These are phyloP conservation scores for Caiman crocodilus DNA, from an alignment of 2,797 vertebrate species.

Conservation along the genomic window DNA sequence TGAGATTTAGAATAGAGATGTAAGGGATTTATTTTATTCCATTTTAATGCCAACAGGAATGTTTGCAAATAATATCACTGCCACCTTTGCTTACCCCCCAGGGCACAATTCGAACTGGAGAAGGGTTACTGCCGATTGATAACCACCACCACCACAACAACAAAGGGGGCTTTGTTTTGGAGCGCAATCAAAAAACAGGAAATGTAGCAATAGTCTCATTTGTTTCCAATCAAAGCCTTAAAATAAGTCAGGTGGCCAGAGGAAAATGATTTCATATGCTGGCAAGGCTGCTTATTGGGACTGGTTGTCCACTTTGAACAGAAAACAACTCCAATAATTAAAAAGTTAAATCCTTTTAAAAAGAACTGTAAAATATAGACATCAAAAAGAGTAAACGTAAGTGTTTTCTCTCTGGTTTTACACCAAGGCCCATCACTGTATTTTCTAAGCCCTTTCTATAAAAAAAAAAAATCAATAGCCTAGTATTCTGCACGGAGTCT, in stretches of 20 bases:
- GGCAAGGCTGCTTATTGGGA: slow-evolving; percentile 18
- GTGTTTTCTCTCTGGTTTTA: background rate
- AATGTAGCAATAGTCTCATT: background rate
- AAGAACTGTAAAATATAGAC: background rate
- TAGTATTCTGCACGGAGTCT: background rate
- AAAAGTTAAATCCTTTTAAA: background rate
- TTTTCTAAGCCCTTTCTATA: background rate
- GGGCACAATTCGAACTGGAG: background rate
- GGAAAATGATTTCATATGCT: slow-evolving; percentile 2
- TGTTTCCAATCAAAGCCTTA: slow-evolving; percentile 33
- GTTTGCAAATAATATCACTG: slow-evolving; percentile 29
- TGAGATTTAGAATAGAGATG: slow-evolving; percentile 48
- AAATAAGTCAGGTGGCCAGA: slow-evolving; percentile 11
- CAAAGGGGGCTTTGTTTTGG: background rate
- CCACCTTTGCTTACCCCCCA: slow-evolving; percentile 46
- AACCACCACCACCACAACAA: background rate
- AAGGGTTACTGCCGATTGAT: slow-evolving; percentile 10
- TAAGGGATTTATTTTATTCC: background rate
- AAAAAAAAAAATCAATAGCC: background rate
- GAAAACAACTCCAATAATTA: background rate
- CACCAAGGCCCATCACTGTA: too few species aligned
- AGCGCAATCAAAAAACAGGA: slow-evolving; percentile 14
- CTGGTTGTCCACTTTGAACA: background rate
- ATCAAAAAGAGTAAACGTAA: background rate
- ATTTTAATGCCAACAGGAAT: slow-evolving; percentile 2